Evolutionary conservation across 2,113 vertebrate species (phyloP), one percentile per base, ranked within the genome.

Genomic region (Dascyllus trimaculatus): DNA sequence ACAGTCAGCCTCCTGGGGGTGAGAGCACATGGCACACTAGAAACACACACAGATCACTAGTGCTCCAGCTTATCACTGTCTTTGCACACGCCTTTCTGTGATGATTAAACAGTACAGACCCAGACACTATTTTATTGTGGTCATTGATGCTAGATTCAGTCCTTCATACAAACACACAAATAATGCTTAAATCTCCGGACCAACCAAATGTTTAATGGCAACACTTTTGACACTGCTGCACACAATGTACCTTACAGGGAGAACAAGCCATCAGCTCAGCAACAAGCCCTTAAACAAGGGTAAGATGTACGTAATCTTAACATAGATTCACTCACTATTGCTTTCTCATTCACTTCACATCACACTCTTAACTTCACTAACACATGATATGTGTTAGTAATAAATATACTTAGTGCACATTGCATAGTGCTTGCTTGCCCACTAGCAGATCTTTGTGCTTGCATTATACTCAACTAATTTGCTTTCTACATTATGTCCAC

Each of bases 1-100:
- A 97, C 91, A 97, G 75, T 84, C 95, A 97, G 61, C 95, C 96
- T 24, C 95, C 96, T 62, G 98, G 95, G 86, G 97, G 98, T 99
- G 95, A 89, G 93, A 43, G 17, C 62, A 52, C 71, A 45, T 1
- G 4, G 32, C 56, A 29, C 40, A 60, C 60, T 19, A 40, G 32
- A 71, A n/a, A 32, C 57, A 62, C n/a, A 64, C 32, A 43, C 2
- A 68, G 3, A 13, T 86, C n/a, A 62, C 58, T 56, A 38, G 72
- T 53, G 19, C 29, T 8, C 56, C 22, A 57, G 21, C 25, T 51
- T 48, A n/a, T 57, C 46, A 70, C 62, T 54, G 35, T 78, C 14
- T 73, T 24, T 49, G 38, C 10, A 4, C 66, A 78, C 4, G 3
- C 26, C 26, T 68, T 54, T 53, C 57, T 49, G 46, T 60, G 13